These are phyloP conservation scores for Metridium senile DNA, from an alignment of 92 coral and sea anemone species.

Conservation along the genomic window DNA sequence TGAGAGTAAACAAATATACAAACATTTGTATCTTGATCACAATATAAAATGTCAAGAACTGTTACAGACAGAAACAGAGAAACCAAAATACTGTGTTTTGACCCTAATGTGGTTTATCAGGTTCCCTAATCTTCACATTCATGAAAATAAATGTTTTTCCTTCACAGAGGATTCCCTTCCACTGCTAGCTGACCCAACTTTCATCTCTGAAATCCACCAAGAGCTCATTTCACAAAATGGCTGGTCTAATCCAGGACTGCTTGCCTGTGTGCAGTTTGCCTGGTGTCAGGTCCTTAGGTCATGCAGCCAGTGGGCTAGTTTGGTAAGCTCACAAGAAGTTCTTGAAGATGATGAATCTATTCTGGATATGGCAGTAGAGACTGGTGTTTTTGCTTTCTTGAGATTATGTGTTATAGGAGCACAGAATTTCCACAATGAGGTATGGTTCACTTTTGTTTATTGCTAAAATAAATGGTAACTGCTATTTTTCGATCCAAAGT, in stretches of 20 bases:
- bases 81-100: no score
- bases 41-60: no score
- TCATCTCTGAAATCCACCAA: constrained; percentile 84
- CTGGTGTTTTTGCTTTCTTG: constrained; percentile 73
- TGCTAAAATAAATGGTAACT: no score
- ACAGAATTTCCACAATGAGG: constrained; percentile 89
- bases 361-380: constrained; percentile 79
- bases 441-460: no score
- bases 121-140: no score
- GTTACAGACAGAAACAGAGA: no score
- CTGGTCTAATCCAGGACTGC: constrained; percentile 79
- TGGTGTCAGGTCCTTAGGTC: constrained; percentile 89
- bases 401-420: constrained; percentile 69
- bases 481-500: no score
- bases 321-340: constrained; percentile 74
- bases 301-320: constrained; percentile 92
- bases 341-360: constrained; percentile 88
- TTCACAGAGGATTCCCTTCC: constrained; percentile 74
- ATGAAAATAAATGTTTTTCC: neutral
- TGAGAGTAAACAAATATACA: no score
- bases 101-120: no score
- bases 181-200: constrained; percentile 74
- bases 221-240: constrained; percentile 54
- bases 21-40: no score
- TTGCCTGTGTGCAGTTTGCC: constrained; percentile 81